A percentile compares a stretch with the other conserved stretches of the same genome.
Evolutionary conservation across 2,797 vertebrate genomes (phyloP).

Genomic region (Lemur catta): DNA sequence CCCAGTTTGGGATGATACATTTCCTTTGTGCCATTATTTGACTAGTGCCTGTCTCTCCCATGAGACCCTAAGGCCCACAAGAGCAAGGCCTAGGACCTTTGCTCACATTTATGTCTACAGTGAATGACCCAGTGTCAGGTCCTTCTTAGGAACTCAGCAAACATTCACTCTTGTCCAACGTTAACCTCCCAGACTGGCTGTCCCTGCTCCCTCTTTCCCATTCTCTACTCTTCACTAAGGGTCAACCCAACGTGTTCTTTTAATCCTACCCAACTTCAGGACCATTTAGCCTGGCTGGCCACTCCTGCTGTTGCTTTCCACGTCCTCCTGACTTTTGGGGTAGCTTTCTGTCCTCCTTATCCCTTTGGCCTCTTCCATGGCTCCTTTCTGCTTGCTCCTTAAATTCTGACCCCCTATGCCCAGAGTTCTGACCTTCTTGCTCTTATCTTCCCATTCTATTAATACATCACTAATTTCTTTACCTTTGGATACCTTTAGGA

Average conservation of each 20-base stretch:
- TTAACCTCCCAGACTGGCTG: not conserved
- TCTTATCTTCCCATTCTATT: not conserved
- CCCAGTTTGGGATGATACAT: rapidly evolving
- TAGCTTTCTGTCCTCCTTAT: not conserved
- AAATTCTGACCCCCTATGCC: not conserved
- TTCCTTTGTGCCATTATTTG: not conserved
- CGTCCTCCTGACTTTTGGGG: not conserved
- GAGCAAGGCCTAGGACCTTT: not conserved
- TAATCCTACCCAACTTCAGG: rapidly evolving
- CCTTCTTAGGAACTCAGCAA: not conserved
- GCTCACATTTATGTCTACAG: not conserved
- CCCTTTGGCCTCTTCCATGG: not conserved
- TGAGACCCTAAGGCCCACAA: rapidly evolving
- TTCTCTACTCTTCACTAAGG: not conserved
- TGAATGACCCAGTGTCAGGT: rapidly evolving
- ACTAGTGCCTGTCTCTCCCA: not conserved
- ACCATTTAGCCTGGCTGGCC: rapidly evolving
- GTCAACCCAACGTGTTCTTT: rapidly evolving
- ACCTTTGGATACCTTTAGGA: not conserved
- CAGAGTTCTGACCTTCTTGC: not conserved
- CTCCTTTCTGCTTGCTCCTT: not conserved
- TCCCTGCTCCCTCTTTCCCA: not conserved
- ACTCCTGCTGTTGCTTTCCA: rapidly evolving
- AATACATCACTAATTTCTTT: not conserved
- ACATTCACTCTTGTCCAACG: not conserved